These are phyloP conservation scores for Microcebus griseorufus DNA, from an alignment of 2,113 vertebrate genomes.

Conservation along the genomic window DNA sequence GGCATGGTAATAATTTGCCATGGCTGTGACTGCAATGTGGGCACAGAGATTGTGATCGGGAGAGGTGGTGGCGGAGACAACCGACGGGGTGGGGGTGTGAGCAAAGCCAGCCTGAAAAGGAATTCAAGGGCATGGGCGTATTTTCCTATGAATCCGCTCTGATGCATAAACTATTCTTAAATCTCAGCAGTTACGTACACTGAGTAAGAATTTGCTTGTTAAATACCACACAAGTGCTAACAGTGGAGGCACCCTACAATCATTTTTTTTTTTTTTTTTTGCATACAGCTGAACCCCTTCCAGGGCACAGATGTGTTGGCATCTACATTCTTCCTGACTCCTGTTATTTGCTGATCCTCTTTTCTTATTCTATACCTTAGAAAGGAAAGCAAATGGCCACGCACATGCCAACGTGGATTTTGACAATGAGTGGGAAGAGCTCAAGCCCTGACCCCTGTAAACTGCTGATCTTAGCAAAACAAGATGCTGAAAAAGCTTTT, in stretches of 20 bases:
- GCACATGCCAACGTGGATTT: background rate
- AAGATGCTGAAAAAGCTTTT: background rate
- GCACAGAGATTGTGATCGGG: background rate
- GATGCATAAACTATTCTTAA: background rate
- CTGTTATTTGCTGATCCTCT: background rate
- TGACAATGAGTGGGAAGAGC: background rate
- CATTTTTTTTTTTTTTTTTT: background rate
- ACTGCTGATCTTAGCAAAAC: background rate
- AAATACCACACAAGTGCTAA: background rate
- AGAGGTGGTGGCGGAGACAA: background rate
- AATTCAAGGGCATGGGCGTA: background rate
- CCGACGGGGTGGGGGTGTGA: background rate
- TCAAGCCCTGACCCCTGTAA: background rate
- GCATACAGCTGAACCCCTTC: background rate
- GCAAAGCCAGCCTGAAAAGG: background rate
- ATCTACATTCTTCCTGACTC: background rate
- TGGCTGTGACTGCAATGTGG: background rate
- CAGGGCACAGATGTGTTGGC: background rate
- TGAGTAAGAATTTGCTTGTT: background rate
- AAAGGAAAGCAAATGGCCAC: background rate
- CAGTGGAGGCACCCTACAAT: background rate
- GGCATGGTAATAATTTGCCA: background rate
- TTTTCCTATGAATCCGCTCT: background rate
- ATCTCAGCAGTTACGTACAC: background rate
- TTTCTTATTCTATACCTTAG: background rate